These are phyloP conservation scores for Chaetodon auriga DNA, from an alignment of 2,113 vertebrate species.

Conservation along the genomic window DNA sequence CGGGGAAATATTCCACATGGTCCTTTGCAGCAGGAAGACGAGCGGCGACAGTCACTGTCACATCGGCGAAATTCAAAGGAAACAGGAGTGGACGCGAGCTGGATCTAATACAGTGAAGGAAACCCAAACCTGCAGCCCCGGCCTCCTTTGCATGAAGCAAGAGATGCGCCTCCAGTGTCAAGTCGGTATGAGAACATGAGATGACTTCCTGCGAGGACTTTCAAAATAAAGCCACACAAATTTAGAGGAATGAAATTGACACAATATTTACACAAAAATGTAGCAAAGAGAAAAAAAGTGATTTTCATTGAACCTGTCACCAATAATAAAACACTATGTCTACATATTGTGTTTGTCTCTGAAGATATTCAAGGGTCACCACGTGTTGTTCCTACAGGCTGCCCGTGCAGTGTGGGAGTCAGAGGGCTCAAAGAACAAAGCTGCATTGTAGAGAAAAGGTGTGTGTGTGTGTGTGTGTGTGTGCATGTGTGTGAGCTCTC, in stretches of 20 bases:
- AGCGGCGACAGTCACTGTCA: background rate
- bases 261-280: background rate
- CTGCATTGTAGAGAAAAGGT: background rate
- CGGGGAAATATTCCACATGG: slow-evolving; percentile 39
- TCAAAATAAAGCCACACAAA: slow-evolving; percentile 52
- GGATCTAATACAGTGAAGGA: background rate
- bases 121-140: slow-evolving; percentile 44
- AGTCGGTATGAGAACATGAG: background rate
- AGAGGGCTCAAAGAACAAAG: slow-evolving; percentile 5
- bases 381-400: background rate
- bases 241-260: background rate
- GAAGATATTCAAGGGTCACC: background rate
- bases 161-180: slow-evolving; percentile 16
- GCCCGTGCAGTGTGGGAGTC: background rate
- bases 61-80: background rate
- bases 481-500: background rate
- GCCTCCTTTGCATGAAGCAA: slow-evolving; percentile 24
- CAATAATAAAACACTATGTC: background rate
- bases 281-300: background rate
- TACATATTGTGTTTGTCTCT: background rate
- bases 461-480: background rate
- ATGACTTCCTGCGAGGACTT: slow-evolving; percentile 44
- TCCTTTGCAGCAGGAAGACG: slow-evolving; percentile 4
- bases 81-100: background rate
- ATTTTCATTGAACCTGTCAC: background rate